Evolutionary conservation across 2,888 invertebrate species (phyloP).

Genomic region (Zygogramma bicolorata): DNA sequence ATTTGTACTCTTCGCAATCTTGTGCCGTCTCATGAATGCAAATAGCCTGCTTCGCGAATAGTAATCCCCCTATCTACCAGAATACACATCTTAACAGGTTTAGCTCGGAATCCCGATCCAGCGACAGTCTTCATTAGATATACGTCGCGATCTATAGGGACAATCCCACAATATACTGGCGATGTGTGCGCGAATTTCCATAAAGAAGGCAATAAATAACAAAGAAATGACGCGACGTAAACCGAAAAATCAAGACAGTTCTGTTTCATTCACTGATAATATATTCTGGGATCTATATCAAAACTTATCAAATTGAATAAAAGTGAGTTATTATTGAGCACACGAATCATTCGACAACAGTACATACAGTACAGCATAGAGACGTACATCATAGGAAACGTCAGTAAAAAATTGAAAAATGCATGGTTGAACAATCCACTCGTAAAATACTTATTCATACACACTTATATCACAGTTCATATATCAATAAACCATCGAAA

Average conservation of each 20-base stretch:
- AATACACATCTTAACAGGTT: conserved; percentile 61
- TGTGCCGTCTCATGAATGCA: conserved; percentile 66
- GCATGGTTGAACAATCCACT: too few relatives aligned
- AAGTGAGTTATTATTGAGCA: too few relatives aligned
- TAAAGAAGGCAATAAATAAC: conserved; percentile 6
- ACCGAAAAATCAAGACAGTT: neutral
- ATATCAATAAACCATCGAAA: too few relatives aligned
- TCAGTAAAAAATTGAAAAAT: too few relatives aligned
- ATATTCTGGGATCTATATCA: too few relatives aligned
- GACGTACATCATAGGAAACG: too few relatives aligned
- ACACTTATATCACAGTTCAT: too few relatives aligned
- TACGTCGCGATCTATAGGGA: conserved; percentile 47
- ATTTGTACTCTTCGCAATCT: conserved; percentile 61
- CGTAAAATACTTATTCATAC: too few relatives aligned
- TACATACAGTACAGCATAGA: too few relatives aligned
- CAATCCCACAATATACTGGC: conserved; percentile 15
- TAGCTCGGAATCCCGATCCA: conserved; percentile 52
- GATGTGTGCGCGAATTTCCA: conserved; percentile 11
- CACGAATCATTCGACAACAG: too few relatives aligned
- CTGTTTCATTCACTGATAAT: neutral
- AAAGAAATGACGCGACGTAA: neutral
- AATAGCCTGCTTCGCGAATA: conserved; percentile 57
- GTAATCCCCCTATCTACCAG: conserved; percentile 51
- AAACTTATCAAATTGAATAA: too few relatives aligned
- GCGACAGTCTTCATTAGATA: conserved; percentile 55